Evolutionary conservation across 1,140 invertebrate species (phyloP), one percentile per base, ranked within the genome.

Genomic region (Macrocentrus cingulum): DNA sequence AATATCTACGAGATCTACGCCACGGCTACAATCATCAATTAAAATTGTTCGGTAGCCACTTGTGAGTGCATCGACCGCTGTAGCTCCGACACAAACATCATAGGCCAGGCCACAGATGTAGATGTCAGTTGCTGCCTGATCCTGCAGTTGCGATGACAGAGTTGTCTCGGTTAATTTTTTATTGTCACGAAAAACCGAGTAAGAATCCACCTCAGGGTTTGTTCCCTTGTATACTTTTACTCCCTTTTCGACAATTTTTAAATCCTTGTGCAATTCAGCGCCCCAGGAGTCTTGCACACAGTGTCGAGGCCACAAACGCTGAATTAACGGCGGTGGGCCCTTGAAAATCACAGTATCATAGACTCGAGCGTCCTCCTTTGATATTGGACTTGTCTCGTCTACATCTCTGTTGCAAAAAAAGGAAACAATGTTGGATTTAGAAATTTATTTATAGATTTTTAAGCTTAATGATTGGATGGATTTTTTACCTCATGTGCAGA

Each of bases 151-250:
- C 1, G 84, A 83, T 59, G 87, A 86, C n/a, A 99, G 78, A 15
- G 88, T 88, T 2, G 95, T 98, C 66, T 95, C 86, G 1, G 89
- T 90, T 22, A 94, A 74, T 75, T 93, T 94, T 71, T 92, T 91
- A 80, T 98, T 98, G 78, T 99, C 96, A 90, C 91, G 97, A 81
- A 99, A 99, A 11, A 96, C 97, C 0, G 95, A 98, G 78, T 99
- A 99, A 1, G 94, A 96, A 72, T 99, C 97, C 7, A 98, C 91
- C 61, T 96, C 91, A 0, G 95, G 88, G 75, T 97, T 92, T 2
- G 91, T 94, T 13, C 97, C 95, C 80, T 98, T 98, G 75, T 94
- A 91, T 34, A 97, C 88, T 75, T 92, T 90, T 19, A 92, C 84
- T 13, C 89, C 88, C 56, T 87, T 84, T 1, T 91, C 84, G 1